Evolutionary conservation across 1,140 invertebrate species (phyloP), one percentile per base, ranked within the genome.

Genomic region (Tetramorium alpestre): DNA sequence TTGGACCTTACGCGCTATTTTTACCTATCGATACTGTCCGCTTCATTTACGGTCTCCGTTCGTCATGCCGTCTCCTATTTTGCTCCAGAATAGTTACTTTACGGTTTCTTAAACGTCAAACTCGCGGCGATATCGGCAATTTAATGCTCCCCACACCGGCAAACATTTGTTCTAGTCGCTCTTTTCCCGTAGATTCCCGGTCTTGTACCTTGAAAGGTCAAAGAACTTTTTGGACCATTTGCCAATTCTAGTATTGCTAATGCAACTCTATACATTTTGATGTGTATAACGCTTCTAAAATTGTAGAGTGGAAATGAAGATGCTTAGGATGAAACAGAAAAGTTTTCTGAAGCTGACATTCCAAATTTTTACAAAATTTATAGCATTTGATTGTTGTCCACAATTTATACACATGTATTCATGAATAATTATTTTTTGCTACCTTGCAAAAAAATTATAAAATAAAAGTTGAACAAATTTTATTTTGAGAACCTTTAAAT

Each of bases 221-320:
- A 89, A 78, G 88, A 91, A 91, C 90, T 89, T 86, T 89, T 76
- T 85, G 86, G 90, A 88, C 33, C 6, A 54, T 90, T 84, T 88
- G 90, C 90, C 90, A 91, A 90, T 88, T 49, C 56, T 87, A 64
- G 38, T 51, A 18, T 38, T 58, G 62, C 33, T 73, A 22, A 69
- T 58, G 70, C 13, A 73, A 54, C 41, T 47, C 38, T 44, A 11
- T n/a, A 67, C 2, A 25, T 22, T 25, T 62, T 64, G 16, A 47
- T 18, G 11, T 41, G 33, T 33, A n/a, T 8, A 47, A 11, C 0
- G 28, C 0, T 73, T 10, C 25, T 58, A 44, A 70, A 44, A 70
- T 81, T 56, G 18, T n/a, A n/a, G 4, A 58, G 28, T 33, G 7
- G 8, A 28, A 82, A 28, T 28, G 22, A 3, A 44, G 38, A 33